Evolutionary conservation across 1,140 invertebrate genomes (phyloP).

Genomic region (Hycleus phaleratus): DNA sequence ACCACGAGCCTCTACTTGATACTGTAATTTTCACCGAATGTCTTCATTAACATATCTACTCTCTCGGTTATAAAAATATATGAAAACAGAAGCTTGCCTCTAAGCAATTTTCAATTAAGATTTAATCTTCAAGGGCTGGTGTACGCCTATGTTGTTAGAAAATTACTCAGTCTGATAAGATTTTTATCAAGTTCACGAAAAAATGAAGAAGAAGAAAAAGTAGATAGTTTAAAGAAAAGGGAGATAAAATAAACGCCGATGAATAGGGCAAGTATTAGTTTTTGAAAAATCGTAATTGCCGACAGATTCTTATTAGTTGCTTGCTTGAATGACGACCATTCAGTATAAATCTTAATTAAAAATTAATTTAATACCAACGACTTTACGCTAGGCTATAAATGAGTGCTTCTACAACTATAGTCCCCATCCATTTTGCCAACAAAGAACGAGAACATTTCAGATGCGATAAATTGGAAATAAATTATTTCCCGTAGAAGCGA

Average conservation of each 20-base stretch:
- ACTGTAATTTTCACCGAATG: slow-evolving; percentile 13
- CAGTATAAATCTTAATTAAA: slow-evolving; percentile 20
- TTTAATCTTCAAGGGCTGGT: background rate
- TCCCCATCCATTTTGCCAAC: too few relatives aligned
- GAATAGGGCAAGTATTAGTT: too few relatives aligned
- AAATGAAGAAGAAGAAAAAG: too few relatives aligned
- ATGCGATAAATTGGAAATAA: slow-evolving; percentile 15
- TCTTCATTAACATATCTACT: slow-evolving; percentile 17
- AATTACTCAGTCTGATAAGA: too few relatives aligned
- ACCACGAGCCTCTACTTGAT: background rate
- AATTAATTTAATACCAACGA: slow-evolving; percentile 17
- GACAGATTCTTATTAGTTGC: slow-evolving; percentile 8
- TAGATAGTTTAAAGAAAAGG: too few relatives aligned
- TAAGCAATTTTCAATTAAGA: slow-evolving; percentile 17
- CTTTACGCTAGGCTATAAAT: slow-evolving; percentile 5
- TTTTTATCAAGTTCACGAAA: too few relatives aligned
- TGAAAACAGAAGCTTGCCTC: slow-evolving; percentile 9
- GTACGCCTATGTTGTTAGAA: too few relatives aligned
- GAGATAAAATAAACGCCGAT: too few relatives aligned
- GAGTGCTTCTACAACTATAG: background rate
- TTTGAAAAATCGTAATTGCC: too few relatives aligned
- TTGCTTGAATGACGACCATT: slow-evolving; percentile 16
- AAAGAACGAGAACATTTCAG: slow-evolving; percentile 1
- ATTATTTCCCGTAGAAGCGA: slow-evolving; percentile 15
- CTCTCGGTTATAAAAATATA: slow-evolving; percentile 15